Base-by-base conservation (phyloP, 2,888 invertebrate genomes). In the Carterocephalus palaemon region DNA sequence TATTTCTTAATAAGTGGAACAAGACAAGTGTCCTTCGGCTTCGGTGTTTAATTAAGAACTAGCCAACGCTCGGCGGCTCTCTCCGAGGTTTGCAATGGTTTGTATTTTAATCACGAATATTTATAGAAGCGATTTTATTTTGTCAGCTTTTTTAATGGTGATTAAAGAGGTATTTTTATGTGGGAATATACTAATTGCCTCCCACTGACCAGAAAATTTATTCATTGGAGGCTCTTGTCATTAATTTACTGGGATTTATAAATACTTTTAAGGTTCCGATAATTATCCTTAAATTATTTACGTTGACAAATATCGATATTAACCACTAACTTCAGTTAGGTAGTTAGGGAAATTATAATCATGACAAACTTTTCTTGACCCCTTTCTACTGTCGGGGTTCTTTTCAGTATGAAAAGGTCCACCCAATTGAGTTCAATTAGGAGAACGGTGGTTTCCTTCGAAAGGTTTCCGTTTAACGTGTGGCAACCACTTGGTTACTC, bases 31-130 rank as follows among this genome's bases (percentile, higher is more conserved):
- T 65, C 62, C 64, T 59, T 60, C 53, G 59, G 53, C 59, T 64
- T 49, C 56, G 59, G 60, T 60, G 68, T 75, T 79, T 81, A 81
- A 83, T 82, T 82, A 82, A 77, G 67, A 68, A 70, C 72, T 68
- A 73, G 68, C 49, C 54, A 64, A 70, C 52, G 53, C 55, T 55
- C 48, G 52, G 37, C 38, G 37, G 45, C 54, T 51, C 47, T 36
- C 48, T 47, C 42, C 53, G 56, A 53, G 52, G 62, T 68, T 62
- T 68, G 64, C 62, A 62, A 67, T 64, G 57, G 64, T 74, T 74
- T 68, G 64, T 71, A 62, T 70, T 78, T 74, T 76, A 72, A 71
- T 72, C 67, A 60, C 60, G 64, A 67, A 69, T 72, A 75, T 77
- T 76, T 70, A 74, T 75, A 69, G 64, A 57, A 47, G 53, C 60